Percentiles rank a stretch among this genome's conserved stretches.
Evolutionary conservation across 2,888 invertebrate species (phyloP).

Genomic region (Lordiphosa andalusiaca): DNA sequence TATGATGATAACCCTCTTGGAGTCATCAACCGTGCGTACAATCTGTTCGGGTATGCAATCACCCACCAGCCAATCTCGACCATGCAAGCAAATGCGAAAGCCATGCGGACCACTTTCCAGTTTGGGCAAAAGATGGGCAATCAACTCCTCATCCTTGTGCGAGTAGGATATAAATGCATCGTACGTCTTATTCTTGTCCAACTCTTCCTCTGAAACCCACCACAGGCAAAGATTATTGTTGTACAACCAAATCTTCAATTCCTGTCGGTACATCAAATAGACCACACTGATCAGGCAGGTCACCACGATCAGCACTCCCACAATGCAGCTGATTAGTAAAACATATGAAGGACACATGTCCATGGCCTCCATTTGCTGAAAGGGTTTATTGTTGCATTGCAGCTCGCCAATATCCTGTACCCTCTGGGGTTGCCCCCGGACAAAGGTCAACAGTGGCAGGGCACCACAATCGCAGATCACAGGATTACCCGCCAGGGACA

Average conservation of each 20-base stretch:
- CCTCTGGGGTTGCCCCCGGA: conserved; percentile 78
- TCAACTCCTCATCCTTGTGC: conserved; percentile 86
- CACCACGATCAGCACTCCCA: conserved; percentile 80
- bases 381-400: conserved; percentile 56
- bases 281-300: conserved; percentile 76
- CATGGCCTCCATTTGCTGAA: conserved; percentile 60
- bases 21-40: conserved; percentile 85
- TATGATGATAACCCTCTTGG: conserved; percentile 85
- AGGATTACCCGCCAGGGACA: conserved; percentile 84
- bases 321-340: conserved; percentile 77
- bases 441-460: conserved; percentile 82
- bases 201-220: conserved; percentile 85
- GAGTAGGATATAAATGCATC: conserved; percentile 91
- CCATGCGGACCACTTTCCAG: conserved; percentile 84
- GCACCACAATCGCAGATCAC: conserved; percentile 85
- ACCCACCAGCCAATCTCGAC: conserved; percentile 87
- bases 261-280: conserved; percentile 82
- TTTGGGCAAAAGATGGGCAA: conserved; percentile 84
- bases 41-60: conserved; percentile 87
- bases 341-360: conserved; percentile 80
- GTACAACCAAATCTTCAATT: conserved; percentile 86
- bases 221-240: conserved; percentile 83
- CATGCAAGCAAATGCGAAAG: conserved; percentile 86
- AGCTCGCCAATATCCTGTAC: conserved; percentile 62
- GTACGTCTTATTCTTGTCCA: conserved; percentile 83